Conservation (phyloP, 2,797 vertebrate species). For the Muraenolepis orangiensis region DNA sequence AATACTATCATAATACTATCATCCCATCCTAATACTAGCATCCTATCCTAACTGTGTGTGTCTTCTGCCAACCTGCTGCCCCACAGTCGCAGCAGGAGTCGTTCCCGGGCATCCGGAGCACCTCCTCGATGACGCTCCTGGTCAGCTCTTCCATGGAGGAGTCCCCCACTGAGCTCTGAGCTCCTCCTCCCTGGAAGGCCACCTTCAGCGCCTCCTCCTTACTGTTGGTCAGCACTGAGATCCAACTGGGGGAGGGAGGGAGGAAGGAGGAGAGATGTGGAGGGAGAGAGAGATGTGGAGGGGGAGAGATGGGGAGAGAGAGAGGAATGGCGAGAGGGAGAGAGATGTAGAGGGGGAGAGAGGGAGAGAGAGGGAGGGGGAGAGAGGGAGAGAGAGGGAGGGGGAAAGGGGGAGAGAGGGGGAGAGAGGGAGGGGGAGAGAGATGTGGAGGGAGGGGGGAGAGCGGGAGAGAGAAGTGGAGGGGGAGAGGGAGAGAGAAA, state of each 20-base stretch:
- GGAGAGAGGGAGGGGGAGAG: too few relatives aligned
- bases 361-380: too few relatives aligned
- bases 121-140: slow-evolving; percentile 74
- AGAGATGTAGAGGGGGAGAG: too few relatives aligned
- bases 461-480: not conserved
- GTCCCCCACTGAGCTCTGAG: slow-evolving; percentile 36
- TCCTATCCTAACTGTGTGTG: too few relatives aligned
- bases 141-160: slow-evolving; percentile 78
- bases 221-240: slow-evolving; percentile 78
- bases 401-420: too few relatives aligned
- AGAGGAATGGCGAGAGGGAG: too few relatives aligned
- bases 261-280: not conserved
- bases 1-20: too few relatives aligned
- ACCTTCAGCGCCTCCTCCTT: slow-evolving; percentile 81
- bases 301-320: not conserved
- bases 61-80: not conserved
- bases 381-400: too few relatives aligned
- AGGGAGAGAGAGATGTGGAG: not conserved
- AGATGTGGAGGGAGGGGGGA: not conserved
- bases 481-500: not conserved
- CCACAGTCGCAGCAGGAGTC: slow-evolving; percentile 79
- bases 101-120: slow-evolving; percentile 79
- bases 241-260: not conserved
- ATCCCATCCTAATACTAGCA: too few relatives aligned
- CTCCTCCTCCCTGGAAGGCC: slow-evolving; percentile 66